Base-by-base conservation (phyloP, 2,797 vertebrate species). In the Orestias chungarensis region DNA sequence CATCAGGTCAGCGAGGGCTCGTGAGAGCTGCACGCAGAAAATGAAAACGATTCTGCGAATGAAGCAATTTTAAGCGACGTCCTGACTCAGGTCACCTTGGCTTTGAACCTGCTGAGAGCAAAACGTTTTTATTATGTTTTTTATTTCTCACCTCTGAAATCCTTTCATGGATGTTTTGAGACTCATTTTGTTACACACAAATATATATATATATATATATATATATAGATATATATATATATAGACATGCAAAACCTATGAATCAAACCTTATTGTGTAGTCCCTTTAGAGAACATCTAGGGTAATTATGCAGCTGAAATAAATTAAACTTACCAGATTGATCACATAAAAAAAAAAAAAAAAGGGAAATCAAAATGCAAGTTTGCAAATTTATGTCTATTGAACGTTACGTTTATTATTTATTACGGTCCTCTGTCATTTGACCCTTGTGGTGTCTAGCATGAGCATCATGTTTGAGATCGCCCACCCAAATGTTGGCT, bases 1-100 rank as follows among this genome's bases (percentile, higher is more conserved):
- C 92, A 93, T 93, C 92, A 93, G 90, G 89, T 93, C 91, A 86
- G 84, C 55, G 6, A 17, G 0, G 62, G 78, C 89, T 89, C 87
- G 88, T 90, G 49, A 79, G 55, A 33, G 55, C 31, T 77, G 80
- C 82, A 88, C 70, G 66, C 81, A 85, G 84, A 92, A 90, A 89
- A 91, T 92, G 85, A 88, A 93, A 91, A 91, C 82, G 71, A 89
- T 93, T 93, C 86, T 92, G 90, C 92, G 89, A 62, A 86, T 89
- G 87, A 91, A 90, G 92, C 90, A 91, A 83, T 92, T 90, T 88
- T 71, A 64, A 83, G 73, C 82, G 82, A 85, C 80, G 85, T 85
- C 86, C 88, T 79, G 67, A 80, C 57, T 62, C 35, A 64, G 91
- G 92, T 93, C 90, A 92, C 89, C 91, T 93, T 93, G 91, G 71